These are phyloP conservation scores for Alviniconcha strummeri DNA, from an alignment of 2,888 invertebrate species.

Conservation along the genomic window DNA sequence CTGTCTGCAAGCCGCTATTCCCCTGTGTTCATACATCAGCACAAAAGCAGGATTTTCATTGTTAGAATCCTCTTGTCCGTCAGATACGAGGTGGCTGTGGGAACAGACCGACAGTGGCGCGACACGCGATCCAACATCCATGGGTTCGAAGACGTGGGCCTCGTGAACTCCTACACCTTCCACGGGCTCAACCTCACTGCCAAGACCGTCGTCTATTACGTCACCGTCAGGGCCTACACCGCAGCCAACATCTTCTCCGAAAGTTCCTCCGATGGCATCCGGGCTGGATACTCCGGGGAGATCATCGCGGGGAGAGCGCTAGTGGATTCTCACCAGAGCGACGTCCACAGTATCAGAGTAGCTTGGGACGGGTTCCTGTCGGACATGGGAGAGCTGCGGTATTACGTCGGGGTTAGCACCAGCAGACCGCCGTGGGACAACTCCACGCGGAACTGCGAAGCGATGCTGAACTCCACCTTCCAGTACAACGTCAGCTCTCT, in stretches of 20 bases:
- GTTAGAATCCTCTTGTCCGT: too few species aligned
- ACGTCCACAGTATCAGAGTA: background rate
- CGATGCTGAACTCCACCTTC: background rate
- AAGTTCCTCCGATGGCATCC: slow-evolving; percentile 56
- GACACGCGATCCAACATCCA: slow-evolving; percentile 54
- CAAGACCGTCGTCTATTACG: slow-evolving; percentile 52
- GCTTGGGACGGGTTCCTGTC: slow-evolving; percentile 6
- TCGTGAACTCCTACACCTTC: slow-evolving; percentile 51
- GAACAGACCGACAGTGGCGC: slow-evolving; percentile 53
- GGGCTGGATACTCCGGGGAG: slow-evolving; percentile 44
- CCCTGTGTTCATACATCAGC: too few species aligned
- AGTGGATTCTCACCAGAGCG: background rate
- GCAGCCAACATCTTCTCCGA: slow-evolving; percentile 54
- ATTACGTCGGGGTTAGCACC: background rate
- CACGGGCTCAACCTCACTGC: slow-evolving; percentile 40
- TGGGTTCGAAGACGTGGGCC: slow-evolving; percentile 54
- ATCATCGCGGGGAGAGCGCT: background rate
- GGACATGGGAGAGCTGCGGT: background rate
- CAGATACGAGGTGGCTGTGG: slow-evolving; percentile 58
- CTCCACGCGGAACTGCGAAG: background rate
- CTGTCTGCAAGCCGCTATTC: too few species aligned
- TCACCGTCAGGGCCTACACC: slow-evolving; percentile 59
- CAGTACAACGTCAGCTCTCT: background rate
- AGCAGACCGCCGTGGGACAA: background rate
- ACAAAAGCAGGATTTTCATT: too few species aligned